Base-by-base conservation (phyloP, 2,113 vertebrate genomes). In the Lucifuga dentata region DNA sequence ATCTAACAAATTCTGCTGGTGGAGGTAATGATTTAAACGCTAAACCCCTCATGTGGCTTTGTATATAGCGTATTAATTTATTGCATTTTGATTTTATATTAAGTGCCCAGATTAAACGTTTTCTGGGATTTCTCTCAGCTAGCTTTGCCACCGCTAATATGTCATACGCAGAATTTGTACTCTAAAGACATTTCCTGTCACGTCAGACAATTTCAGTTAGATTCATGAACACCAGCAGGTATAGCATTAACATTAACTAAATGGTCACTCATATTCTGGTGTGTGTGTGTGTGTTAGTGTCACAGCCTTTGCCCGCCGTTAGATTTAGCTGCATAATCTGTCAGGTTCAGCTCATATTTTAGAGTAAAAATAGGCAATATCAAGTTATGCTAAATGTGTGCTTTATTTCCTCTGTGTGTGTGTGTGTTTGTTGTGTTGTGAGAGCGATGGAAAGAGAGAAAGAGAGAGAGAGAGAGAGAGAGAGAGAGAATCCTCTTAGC, bases 401-500 rank as follows among this genome's bases (percentile, higher is more conserved):
- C 58, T 60, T n/a, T 13, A 51, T 71, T 70, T 53, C 35, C 20
- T 52, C 10, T n/a, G 3, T 40, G 38, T 40, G 2, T 40, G 15
- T n/a, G 38, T 40, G 38, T n/a, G 38, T 40, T 2, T 23, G 15
- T 32, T 38, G 51, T 23, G 49, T 45, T 19, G 56, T 59, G 38
- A 57, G 24, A 63, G 51, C 5, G 32, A 56, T 51, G 48, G 50
- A 38, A 38, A 3, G 0, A 5, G 7, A 29, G 41, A 3, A 0
- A 39, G 60, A 85, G n/a, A n/a, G 38, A 57, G 24, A 63, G 51
- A 5, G 32, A 56, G 46, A 43, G 50, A 38, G 41, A 3, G 0
- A 5, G 7, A 29, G 41, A 3, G 0, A 39, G 60, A 85, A 89
- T 85, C 81, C 84, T 85, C 88, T 86, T 88, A 76, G 59, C 70